phyloP scores from a whole-genome alignment of 2,113 vertebrate species.

The Pagrus major region DNA sequence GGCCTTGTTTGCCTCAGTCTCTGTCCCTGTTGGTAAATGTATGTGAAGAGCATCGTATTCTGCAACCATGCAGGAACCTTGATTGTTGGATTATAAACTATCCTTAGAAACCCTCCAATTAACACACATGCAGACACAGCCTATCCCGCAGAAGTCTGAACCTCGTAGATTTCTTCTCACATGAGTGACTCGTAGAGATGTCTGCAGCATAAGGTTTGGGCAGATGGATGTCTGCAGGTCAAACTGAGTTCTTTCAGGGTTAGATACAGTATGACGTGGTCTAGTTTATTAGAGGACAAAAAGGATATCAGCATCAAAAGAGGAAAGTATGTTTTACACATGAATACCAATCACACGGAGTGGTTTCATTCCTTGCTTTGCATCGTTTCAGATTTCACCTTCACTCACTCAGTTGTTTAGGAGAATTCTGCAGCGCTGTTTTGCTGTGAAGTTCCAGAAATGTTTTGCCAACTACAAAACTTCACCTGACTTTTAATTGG shows the following conservation, averaged over 20 bases:
- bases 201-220: slow-evolving; percentile 2
- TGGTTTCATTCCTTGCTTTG: not conserved
- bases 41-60: not conserved
- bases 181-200: slow-evolving; percentile 6
- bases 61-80: not conserved
- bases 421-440: too few species aligned
- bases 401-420: too few species aligned
- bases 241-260: slow-evolving; percentile 35
- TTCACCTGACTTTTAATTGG: too few species aligned
- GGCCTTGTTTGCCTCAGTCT: not conserved
- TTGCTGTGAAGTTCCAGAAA: too few species aligned
- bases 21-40: not conserved
- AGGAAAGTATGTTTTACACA: not conserved
- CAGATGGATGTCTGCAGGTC: slow-evolving; percentile 57
- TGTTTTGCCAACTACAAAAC: too few species aligned
- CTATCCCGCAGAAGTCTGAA: not conserved
- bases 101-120: not conserved
- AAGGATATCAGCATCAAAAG: not conserved
- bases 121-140: not conserved
- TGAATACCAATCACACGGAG: not conserved
- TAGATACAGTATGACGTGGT: not conserved
- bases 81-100: slow-evolving; percentile 5
- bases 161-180: slow-evolving; percentile 13
- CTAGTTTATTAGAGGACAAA: not conserved
- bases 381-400: not conserved